A percentile compares a stretch with the other conserved stretches of the same genome.
These are phyloP conservation scores for Arvicanthis niloticus DNA, from an alignment of 2,113 vertebrate species.

Conservation along the genomic window DNA sequence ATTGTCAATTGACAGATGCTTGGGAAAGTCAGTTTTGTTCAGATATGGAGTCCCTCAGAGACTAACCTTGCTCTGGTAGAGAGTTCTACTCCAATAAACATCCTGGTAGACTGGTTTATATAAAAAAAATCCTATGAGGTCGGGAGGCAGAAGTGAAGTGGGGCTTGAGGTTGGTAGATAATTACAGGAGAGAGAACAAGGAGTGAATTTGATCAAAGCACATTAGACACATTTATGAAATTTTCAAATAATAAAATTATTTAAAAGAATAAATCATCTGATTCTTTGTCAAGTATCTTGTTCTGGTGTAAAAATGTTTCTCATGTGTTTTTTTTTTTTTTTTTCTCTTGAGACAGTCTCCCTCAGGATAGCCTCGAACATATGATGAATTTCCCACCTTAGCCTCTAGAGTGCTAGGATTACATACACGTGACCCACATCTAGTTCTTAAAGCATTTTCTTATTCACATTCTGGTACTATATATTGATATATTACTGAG, in stretches of 20 bases:
- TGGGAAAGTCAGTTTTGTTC: neutral
- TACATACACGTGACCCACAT: neutral
- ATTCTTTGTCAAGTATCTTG: neutral
- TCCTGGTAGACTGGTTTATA: neutral
- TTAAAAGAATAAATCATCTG: neutral
- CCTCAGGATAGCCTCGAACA: neutral
- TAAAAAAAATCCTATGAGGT: neutral
- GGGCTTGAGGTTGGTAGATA: neutral
- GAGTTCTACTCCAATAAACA: too few species aligned
- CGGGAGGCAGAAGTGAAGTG: neutral
- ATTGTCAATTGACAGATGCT: neutral
- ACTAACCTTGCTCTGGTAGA: neutral
- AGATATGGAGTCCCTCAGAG: neutral
- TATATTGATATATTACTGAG: neutral
- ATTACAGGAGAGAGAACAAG: neutral
- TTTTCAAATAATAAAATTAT: neutral
- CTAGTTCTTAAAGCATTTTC: constrained; percentile 5
- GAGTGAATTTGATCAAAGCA: neutral
- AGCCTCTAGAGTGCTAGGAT: neutral
- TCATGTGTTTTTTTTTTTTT: neutral
- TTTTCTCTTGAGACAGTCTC: neutral
- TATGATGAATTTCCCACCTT: too few species aligned
- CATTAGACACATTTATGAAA: neutral
- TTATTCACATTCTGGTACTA: constrained; percentile 24
- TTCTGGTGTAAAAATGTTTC: neutral